These are phyloP conservation scores for western clawed frog (Xenopus tropicalis) DNA, from an alignment of 2,113 vertebrate species.

Conservation along the genomic window DNA sequence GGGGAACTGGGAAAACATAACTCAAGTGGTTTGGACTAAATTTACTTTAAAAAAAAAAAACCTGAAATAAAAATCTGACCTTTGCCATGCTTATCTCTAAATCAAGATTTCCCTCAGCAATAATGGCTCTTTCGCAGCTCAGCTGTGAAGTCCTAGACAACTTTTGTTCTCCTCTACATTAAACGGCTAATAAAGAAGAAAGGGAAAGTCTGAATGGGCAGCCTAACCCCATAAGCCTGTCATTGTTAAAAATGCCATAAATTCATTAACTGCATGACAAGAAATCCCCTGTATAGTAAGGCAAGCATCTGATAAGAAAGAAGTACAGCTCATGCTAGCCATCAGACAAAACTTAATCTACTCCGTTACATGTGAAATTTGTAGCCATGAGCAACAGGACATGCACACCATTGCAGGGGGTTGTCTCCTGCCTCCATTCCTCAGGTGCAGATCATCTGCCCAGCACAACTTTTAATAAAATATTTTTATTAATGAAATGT, in stretches of 20 bases:
- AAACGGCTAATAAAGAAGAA: conserved; percentile 46
- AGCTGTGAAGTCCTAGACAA: conserved; percentile 23
- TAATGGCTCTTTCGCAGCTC: conserved; percentile 1
- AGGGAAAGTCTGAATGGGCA: conserved; percentile 38
- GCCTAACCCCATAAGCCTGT: conserved; percentile 32
- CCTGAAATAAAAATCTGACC: conserved; percentile 48
- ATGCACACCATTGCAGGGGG: too few species aligned
- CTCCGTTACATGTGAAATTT: too few species aligned
- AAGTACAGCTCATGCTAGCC: background rate
- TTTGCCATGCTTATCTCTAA: conserved; percentile 42
- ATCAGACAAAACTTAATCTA: too few species aligned
- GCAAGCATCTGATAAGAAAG: background rate
- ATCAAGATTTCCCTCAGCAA: conserved; percentile 23
- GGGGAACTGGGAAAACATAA: background rate
- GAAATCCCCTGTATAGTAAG: background rate
- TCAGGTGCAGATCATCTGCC: too few species aligned
- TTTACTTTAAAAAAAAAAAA: conserved; percentile 19
- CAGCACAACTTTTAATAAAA: too few species aligned
- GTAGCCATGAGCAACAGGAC: too few species aligned
- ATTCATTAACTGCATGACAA: conserved; percentile 39
- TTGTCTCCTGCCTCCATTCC: too few species aligned
- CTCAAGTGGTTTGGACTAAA: background rate
- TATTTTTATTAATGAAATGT: too few species aligned
- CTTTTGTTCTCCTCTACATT: conserved; percentile 33
- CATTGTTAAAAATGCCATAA: conserved; percentile 45